A percentile compares a stretch with the other conserved stretches of the same genome.
phyloP scores from a whole-genome alignment of 2,113 vertebrate genomes.

The Sturnus vulgaris region DNA sequence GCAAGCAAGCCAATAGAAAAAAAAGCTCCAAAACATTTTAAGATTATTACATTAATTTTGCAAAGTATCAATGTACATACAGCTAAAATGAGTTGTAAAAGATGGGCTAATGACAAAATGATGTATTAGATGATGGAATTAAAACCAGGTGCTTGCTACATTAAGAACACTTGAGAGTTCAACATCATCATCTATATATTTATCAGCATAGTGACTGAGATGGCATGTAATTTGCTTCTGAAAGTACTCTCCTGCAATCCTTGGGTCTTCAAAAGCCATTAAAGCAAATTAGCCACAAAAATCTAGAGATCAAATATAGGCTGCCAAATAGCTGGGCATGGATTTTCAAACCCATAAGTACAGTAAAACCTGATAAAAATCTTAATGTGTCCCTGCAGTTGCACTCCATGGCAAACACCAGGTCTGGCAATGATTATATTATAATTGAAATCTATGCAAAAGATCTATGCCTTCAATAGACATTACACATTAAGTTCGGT shows the following conservation, averaged over 20 bases:
- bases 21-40: neutral
- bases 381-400: conserved; percentile 6
- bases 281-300: conserved; percentile 25
- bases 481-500: neutral
- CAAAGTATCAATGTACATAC: neutral
- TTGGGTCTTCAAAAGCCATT: conserved; percentile 48
- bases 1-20: neutral
- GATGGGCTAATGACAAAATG: neutral
- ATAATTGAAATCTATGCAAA: neutral
- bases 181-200: conserved; percentile 43
- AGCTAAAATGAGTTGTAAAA: conserved; percentile 46
- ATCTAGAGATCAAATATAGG: conserved; percentile 14
- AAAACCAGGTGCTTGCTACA: conserved; percentile 31
- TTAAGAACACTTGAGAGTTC: conserved; percentile 53
- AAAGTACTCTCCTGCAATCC: conserved; percentile 23
- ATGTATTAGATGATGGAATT: conserved; percentile 35
- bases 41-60: conserved; percentile 27
- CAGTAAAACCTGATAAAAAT: conserved; percentile 6
- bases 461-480: neutral
- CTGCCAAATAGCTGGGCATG: neutral
- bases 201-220: conserved; percentile 32
- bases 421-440: neutral
- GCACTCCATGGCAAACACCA: neutral
- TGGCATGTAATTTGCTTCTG: conserved; percentile 34
- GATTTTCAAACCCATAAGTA: conserved; percentile 5